phyloP scores from a whole-genome alignment of 2,113 vertebrate genomes.

The Pachypanchax playfairii region DNA sequence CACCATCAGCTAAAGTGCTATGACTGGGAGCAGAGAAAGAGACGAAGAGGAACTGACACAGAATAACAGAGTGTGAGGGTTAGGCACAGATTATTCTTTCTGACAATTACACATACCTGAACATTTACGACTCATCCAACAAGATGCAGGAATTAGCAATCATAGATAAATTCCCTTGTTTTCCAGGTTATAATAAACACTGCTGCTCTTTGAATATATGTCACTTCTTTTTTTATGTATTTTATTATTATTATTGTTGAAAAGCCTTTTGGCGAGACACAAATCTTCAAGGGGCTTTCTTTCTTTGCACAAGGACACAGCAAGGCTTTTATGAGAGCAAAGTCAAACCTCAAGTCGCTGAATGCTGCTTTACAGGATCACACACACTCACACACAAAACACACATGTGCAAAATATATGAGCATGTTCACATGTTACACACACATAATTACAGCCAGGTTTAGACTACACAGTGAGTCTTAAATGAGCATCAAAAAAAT shows the following conservation, averaged over 20 bases:
- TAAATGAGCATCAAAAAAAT: slow-evolving; percentile 6
- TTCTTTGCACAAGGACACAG: slow-evolving; percentile 46
- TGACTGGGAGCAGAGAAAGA: slow-evolving; percentile 39
- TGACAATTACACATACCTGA: slow-evolving; percentile 40
- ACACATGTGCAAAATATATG: neutral
- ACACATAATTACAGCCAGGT: slow-evolving; percentile 9
- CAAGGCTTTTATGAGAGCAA: slow-evolving; percentile 22
- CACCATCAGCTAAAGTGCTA: slow-evolving; percentile 44
- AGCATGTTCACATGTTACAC: slow-evolving; percentile 1
- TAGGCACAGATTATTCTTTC: slow-evolving; percentile 35
- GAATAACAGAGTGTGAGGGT: slow-evolving; percentile 35
- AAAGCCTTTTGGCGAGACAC: neutral
- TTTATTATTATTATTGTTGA: slow-evolving; percentile 19
- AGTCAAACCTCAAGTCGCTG: slow-evolving; percentile 19
- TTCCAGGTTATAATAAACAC: slow-evolving; percentile 25
- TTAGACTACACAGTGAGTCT: slow-evolving; percentile 12
- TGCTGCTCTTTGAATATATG: slow-evolving; percentile 14
- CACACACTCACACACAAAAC: slow-evolving; percentile 22
- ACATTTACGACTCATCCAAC: slow-evolving; percentile 17
- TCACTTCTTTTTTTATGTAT: neutral
- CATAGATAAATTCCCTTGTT: slow-evolving; percentile 44
- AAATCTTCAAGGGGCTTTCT: slow-evolving; percentile 42
- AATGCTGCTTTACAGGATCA: slow-evolving; percentile 11
- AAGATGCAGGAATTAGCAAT: slow-evolving; percentile 22
- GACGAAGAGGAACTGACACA: slow-evolving; percentile 49